Conservation (phyloP, 1,140 invertebrate species). For the Helicoverpa zea region DNA sequence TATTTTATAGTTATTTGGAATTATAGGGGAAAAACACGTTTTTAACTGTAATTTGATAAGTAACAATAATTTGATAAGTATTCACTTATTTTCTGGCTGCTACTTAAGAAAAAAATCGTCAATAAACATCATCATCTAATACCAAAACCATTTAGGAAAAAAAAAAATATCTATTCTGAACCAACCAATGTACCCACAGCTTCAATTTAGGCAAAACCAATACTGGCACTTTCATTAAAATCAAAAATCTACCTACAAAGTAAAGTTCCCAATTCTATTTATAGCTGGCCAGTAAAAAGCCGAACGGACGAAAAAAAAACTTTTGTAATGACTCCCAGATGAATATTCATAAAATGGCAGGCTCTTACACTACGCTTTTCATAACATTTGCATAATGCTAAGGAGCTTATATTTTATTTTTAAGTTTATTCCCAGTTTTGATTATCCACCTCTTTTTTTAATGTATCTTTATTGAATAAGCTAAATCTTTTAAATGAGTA, state of each 20-base stretch:
- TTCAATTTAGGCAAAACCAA: not conserved
- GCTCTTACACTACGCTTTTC: constrained; percentile 64
- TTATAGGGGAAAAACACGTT: too few relatives aligned
- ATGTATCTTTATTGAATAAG: constrained; percentile 10
- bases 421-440: constrained; percentile 36
- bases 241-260: constrained; percentile 10
- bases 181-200: too few relatives aligned
- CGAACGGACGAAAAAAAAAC: constrained; percentile 53
- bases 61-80: too few relatives aligned
- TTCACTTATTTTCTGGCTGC: too few relatives aligned
- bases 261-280: constrained; percentile 25
- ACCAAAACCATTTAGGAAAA: too few relatives aligned
- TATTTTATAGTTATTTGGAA: too few relatives aligned
- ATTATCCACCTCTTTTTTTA: constrained; percentile 38
- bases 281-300: constrained; percentile 45
- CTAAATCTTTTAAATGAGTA: not conserved
- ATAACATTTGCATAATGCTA: constrained; percentile 67
- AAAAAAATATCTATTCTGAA: too few relatives aligned
- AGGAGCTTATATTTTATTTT: constrained; percentile 56
- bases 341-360: constrained; percentile 64
- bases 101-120: too few relatives aligned
- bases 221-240: not conserved
- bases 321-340: constrained; percentile 63
- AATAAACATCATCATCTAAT: too few relatives aligned
- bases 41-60: too few relatives aligned